Conservation (phyloP, 2,797 vertebrate genomes). For the Macrochelys suwanniensis region DNA sequence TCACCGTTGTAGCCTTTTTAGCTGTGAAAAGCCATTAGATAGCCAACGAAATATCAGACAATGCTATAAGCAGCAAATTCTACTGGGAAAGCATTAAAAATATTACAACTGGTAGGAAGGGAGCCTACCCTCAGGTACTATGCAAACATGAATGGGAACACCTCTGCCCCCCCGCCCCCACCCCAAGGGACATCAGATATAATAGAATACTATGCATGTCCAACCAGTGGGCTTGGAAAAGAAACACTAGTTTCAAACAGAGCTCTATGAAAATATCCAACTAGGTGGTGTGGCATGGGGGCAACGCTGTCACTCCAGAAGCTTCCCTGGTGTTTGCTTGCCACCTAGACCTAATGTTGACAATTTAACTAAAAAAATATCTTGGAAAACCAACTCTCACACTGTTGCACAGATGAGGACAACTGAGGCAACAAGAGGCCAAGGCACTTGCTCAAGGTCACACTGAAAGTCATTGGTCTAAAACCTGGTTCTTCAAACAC, state of each 20-base stretch:
- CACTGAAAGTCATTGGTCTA: too few relatives aligned
- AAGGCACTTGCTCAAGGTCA: neutral
- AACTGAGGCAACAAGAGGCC: neutral
- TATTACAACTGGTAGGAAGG: neutral
- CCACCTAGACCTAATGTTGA: neutral
- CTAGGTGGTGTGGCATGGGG: too few relatives aligned
- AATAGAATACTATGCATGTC: neutral
- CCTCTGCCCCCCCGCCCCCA: neutral
- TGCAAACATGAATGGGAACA: neutral
- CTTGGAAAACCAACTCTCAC: neutral
- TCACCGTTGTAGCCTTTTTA: neutral
- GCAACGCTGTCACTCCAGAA: neutral
- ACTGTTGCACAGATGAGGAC: neutral
- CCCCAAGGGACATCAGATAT: too few relatives aligned
- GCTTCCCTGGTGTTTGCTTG: neutral
- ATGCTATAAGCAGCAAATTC: neutral
- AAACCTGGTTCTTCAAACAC: neutral
- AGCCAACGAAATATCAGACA: neutral
- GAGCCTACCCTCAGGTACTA: neutral
- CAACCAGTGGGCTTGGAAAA: neutral
- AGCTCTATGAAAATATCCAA: neutral
- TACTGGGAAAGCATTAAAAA: neutral
- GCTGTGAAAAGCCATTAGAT: neutral
- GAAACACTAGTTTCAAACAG: neutral
- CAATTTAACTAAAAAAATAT: neutral